phyloP scores from a whole-genome alignment of 2,888 invertebrate species.

The Isotomurus palustris region DNA sequence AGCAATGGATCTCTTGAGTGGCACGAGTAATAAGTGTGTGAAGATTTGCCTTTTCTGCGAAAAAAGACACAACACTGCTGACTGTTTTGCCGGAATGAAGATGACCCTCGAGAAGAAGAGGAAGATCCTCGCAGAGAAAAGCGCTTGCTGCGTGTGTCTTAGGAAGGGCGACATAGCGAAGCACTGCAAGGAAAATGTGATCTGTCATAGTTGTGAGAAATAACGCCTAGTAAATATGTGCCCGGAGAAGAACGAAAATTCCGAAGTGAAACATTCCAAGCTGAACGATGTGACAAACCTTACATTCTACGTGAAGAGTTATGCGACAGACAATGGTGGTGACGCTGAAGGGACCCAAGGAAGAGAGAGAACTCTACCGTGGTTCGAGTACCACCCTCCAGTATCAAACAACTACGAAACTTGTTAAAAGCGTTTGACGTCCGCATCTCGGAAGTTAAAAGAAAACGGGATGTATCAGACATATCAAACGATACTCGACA shows the following conservation, averaged over 20 bases:
- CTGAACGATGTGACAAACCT: too few relatives aligned
- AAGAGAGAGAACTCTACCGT: background rate
- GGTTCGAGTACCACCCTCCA: background rate
- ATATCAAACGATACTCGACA: background rate
- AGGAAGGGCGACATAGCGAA: background rate
- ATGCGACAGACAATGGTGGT: too few relatives aligned
- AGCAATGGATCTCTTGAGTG: too few relatives aligned
- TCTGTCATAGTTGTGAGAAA: background rate
- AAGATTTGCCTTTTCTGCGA: background rate
- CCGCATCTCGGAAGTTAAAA: background rate
- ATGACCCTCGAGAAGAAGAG: background rate
- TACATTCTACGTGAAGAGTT: too few relatives aligned
- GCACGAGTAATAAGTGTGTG: too few relatives aligned
- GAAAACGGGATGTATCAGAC: background rate
- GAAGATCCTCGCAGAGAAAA: background rate
- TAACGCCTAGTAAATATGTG: background rate
- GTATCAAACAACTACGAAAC: background rate
- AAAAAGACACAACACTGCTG: background rate
- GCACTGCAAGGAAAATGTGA: background rate
- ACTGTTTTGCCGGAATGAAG: background rate
- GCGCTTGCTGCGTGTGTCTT: background rate
- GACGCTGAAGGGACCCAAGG: too few relatives aligned
- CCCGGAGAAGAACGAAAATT: too few relatives aligned
- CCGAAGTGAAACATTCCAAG: too few relatives aligned
- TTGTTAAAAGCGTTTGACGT: background rate